Conservation (phyloP, 2,113 vertebrate species). For the Seriola quinqueradiata region DNA sequence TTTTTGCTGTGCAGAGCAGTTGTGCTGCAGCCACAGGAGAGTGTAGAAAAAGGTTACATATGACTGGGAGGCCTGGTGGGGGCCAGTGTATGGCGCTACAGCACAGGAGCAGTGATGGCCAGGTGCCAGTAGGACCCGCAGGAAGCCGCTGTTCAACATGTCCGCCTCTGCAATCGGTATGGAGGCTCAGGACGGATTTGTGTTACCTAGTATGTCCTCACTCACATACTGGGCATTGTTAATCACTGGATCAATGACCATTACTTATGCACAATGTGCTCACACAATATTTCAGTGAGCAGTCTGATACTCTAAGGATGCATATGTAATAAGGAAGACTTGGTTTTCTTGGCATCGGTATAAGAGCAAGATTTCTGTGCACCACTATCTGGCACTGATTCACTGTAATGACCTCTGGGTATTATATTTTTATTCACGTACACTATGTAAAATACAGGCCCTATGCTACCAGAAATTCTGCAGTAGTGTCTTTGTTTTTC, state of each 20-base stretch:
- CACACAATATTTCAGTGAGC: constrained; percentile 44
- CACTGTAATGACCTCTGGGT: neutral
- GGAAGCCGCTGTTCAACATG: constrained; percentile 43
- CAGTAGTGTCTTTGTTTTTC: constrained; percentile 5
- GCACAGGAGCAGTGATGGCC: constrained; percentile 55
- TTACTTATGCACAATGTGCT: constrained; percentile 53
- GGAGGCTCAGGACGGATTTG: constrained; percentile 19
- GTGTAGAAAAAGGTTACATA: constrained; percentile 66
- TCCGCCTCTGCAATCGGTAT: constrained; percentile 20
- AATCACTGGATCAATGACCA: constrained; percentile 62
- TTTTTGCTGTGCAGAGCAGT: constrained; percentile 33
- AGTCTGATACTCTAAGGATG: constrained; percentile 21
- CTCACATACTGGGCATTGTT: constrained; percentile 18
- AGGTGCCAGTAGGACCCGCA: constrained; percentile 58
- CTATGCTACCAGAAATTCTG: neutral
- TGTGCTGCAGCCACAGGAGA: constrained; percentile 31
- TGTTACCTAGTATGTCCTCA: constrained; percentile 32
- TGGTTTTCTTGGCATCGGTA: constrained; percentile 11
- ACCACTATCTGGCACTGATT: constrained; percentile 1
- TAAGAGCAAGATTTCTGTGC: constrained; percentile 1
- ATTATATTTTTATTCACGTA: neutral
- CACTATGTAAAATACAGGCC: neutral
- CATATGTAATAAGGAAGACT: constrained; percentile 37
- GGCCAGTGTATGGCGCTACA: constrained; percentile 22
- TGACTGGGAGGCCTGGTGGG: constrained; percentile 40